These are phyloP conservation scores for Idaea dimidiata DNA, from an alignment of 2,888 invertebrate species.

Conservation along the genomic window DNA sequence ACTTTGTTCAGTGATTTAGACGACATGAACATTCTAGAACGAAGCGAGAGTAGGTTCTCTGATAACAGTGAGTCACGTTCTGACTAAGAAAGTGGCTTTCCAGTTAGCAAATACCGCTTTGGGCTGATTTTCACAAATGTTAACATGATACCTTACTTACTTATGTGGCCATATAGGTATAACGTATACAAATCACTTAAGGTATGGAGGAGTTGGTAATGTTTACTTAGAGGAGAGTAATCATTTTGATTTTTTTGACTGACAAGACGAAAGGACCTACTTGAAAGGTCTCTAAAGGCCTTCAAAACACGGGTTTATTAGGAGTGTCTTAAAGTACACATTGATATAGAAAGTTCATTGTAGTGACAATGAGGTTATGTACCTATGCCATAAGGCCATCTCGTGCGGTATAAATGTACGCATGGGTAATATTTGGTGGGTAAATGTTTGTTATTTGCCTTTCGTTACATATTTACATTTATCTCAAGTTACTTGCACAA, in stretches of 20 bases:
- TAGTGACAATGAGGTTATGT: background rate
- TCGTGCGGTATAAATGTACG: background rate
- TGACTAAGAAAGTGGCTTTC: conserved; percentile 31
- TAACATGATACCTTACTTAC: background rate
- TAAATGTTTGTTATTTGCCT: background rate
- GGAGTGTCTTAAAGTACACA: background rate
- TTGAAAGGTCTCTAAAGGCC: background rate
- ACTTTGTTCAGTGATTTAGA: conserved; percentile 26
- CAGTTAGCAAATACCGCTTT: conserved; percentile 11
- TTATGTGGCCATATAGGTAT: too few relatives aligned
- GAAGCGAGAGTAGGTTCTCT: conserved; percentile 20
- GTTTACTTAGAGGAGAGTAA: too few relatives aligned
- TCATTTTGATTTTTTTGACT: too few relatives aligned
- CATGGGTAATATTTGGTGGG: background rate
- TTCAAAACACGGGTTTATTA: background rate
- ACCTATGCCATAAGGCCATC: too few relatives aligned
- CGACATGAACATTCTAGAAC: conserved; percentile 12
- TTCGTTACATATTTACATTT: background rate
- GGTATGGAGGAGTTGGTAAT: too few relatives aligned
- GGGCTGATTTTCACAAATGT: background rate
- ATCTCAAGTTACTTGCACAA: background rate
- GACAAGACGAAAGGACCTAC: too few relatives aligned
- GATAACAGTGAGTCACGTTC: conserved; percentile 27
- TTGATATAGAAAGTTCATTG: background rate
- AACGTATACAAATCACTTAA: too few relatives aligned